A percentile compares a stretch with the other conserved stretches of the same genome.
phyloP scores from a whole-genome alignment of 2,888 invertebrate genomes.

The Hyles lineata region DNA sequence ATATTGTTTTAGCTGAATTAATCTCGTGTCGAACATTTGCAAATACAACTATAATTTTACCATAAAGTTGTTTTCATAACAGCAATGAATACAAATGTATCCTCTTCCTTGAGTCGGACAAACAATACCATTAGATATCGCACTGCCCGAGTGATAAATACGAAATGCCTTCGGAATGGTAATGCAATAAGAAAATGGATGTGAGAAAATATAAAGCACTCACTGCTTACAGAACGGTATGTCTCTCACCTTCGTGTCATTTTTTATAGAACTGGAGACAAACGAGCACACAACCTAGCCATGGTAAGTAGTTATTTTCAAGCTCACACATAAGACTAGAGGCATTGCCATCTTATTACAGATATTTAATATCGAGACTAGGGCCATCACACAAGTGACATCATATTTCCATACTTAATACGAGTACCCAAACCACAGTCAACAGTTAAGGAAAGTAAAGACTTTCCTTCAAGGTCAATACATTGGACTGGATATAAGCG shows the following conservation, averaged over 20 bases:
- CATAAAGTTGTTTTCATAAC: conserved; percentile 16
- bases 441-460: too few species aligned
- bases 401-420: too few species aligned
- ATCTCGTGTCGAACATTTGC: background rate
- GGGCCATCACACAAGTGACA: too few species aligned
- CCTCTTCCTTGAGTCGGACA: conserved; percentile 33
- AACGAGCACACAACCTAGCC: too few species aligned
- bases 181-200: conserved; percentile 42
- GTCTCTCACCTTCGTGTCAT: conserved; percentile 42
- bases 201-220: conserved; percentile 39
- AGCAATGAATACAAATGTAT: conserved; percentile 27
- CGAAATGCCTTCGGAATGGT: conserved; percentile 37
- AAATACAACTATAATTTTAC: background rate
- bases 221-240: conserved; percentile 45
- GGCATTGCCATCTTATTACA: too few species aligned
- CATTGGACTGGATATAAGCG: too few species aligned
- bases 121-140: conserved; percentile 41
- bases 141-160: conserved; percentile 39
- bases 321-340: too few species aligned
- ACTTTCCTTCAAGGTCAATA: too few species aligned
- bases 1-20: too few species aligned
- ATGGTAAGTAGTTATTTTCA: too few species aligned
- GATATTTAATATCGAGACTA: too few species aligned
- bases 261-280: conserved; percentile 27
- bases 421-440: too few species aligned